These are phyloP conservation scores for Epizoanthus ramosus DNA, from an alignment of 92 coral and sea anemone species.

Conservation along the genomic window DNA sequence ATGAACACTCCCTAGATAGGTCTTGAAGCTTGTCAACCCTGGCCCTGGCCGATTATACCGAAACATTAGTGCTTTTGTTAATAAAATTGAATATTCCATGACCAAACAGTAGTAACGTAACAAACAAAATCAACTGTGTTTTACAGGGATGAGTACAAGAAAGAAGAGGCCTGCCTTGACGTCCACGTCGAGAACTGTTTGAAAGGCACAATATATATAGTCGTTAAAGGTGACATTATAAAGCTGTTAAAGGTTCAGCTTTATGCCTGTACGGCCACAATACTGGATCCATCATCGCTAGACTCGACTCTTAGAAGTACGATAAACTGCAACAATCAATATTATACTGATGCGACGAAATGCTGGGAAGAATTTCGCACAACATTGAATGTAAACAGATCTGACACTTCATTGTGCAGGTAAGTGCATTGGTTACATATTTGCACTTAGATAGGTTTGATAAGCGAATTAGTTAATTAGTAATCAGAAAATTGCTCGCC, in stretches of 20 bases:
- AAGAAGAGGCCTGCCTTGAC: background rate
- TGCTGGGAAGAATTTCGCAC: slow-evolving; percentile 14
- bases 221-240: background rate
- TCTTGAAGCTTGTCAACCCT: too few relatives aligned
- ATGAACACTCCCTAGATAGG: too few relatives aligned
- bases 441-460: too few relatives aligned
- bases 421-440: too few relatives aligned
- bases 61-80: too few relatives aligned
- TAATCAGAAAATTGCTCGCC: too few relatives aligned
- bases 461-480: too few relatives aligned
- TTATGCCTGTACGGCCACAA: background rate
- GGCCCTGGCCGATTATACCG: too few relatives aligned
- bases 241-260: background rate
- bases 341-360: background rate
- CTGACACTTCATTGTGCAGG: slow-evolving; percentile 2
- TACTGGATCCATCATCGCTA: background rate
- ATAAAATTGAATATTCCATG: too few relatives aligned
- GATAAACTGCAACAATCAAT: background rate
- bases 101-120: too few relatives aligned
- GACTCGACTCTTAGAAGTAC: background rate
- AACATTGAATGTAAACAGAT: background rate
- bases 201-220: background rate
- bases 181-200: background rate
- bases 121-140: background rate
- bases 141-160: background rate